These are phyloP conservation scores for Scleropages formosus DNA, from an alignment of 2,797 vertebrate genomes.

Conservation along the genomic window DNA sequence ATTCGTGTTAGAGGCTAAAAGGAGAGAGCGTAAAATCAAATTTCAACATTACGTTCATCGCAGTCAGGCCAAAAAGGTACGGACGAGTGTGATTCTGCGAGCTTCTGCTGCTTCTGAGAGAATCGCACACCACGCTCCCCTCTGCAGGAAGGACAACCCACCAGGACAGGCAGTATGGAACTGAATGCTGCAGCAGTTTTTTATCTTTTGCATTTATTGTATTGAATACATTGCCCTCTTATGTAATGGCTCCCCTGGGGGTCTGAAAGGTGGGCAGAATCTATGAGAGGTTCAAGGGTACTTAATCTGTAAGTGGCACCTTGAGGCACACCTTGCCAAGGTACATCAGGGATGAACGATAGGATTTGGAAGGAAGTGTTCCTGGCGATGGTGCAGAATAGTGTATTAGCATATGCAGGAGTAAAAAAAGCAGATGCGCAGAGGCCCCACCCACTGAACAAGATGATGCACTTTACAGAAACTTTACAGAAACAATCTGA, in stretches of 20 bases:
- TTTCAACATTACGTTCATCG: neutral
- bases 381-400: neutral
- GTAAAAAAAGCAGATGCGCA: too few species aligned
- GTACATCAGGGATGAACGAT: conserved; percentile 43
- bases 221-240: conserved; percentile 44
- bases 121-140: neutral
- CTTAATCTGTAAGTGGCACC: conserved; percentile 61
- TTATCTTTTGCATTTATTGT: conserved; percentile 30
- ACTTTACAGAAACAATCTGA: conserved; percentile 18
- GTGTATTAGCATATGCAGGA: neutral
- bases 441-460: neutral
- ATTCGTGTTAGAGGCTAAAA: neutral
- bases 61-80: neutral
- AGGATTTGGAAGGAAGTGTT: neutral
- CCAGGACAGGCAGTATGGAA: neutral
- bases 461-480: conserved; percentile 8
- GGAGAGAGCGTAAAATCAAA: neutral
- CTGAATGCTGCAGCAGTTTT: neutral
- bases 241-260: conserved; percentile 55
- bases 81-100: neutral
- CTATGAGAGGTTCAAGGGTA: conserved; percentile 32
- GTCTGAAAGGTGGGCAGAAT: conserved; percentile 36
- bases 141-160: neutral
- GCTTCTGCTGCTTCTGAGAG: neutral
- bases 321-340: conserved; percentile 58